Conservation (phyloP, 30 jellyfish, hydroid and myxozoan species). For the Phacellophora camtschatica region DNA sequence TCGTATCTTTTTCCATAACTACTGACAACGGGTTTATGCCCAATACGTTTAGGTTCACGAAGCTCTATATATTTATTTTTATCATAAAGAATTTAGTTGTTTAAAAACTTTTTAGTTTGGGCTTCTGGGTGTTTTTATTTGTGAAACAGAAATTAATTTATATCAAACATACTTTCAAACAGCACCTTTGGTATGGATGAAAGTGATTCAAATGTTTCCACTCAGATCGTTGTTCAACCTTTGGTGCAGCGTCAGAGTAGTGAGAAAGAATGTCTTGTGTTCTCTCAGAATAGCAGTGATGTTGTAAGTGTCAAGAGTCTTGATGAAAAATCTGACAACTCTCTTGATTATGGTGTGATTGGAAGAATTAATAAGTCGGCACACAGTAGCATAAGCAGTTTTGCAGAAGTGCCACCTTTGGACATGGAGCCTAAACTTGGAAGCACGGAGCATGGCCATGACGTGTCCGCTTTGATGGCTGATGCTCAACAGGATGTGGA, state of each 20-base stretch:
- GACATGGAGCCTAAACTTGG: constrained; percentile 87
- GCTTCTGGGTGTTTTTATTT: too few species aligned
- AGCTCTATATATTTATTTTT: too few species aligned
- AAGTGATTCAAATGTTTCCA: constrained; percentile 3
- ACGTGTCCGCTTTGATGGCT: constrained; percentile 82
- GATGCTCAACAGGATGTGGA: constrained; percentile 88
- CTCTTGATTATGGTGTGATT: constrained; percentile 20
- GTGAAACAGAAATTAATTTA: too few species aligned
- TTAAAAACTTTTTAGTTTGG: too few species aligned
- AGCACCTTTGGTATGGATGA: too few species aligned
- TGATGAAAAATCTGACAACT: constrained; percentile 61
- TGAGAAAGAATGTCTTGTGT: constrained; percentile 41
- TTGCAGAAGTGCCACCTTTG: constrained; percentile 52
- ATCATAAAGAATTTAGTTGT: too few species aligned
- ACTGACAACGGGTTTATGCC: too few species aligned
- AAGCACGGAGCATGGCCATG: constrained; percentile 70
- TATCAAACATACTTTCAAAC: too few species aligned
- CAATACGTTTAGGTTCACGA: too few species aligned
- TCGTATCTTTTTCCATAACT: too few species aligned
- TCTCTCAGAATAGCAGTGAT: constrained; percentile 65
- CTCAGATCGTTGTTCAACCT: not conserved
- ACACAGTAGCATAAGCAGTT: constrained; percentile 83
- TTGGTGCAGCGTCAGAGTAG: not conserved
- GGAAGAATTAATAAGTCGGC: constrained; percentile 57
- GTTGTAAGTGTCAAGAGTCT: constrained; percentile 64